These are phyloP conservation scores for Sesamia inferens DNA, from an alignment of 2,888 invertebrate genomes.

Conservation along the genomic window DNA sequence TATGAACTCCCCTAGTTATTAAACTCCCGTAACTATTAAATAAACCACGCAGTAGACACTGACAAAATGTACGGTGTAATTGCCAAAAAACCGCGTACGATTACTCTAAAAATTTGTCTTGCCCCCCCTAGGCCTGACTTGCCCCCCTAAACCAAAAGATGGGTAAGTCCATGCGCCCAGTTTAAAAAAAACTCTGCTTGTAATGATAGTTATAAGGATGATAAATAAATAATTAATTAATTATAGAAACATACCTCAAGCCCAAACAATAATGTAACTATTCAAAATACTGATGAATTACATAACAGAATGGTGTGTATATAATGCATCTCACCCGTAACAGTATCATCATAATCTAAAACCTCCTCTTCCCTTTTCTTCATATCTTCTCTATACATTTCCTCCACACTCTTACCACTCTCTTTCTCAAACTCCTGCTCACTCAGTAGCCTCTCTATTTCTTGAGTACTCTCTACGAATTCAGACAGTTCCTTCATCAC, in stretches of 20 bases:
- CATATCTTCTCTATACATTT: conserved; percentile 88
- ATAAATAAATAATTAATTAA: too few species aligned
- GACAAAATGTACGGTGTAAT: too few species aligned
- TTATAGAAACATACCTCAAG: background rate
- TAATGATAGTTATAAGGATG: too few species aligned
- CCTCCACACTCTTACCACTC: conserved; percentile 81
- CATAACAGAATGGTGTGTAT: background rate
- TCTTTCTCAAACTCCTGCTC: conserved; percentile 78
- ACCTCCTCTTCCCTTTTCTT: conserved; percentile 77
- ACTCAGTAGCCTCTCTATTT: conserved; percentile 76
- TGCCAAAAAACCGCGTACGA: too few species aligned
- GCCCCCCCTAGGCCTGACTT: too few species aligned
- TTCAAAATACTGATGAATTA: background rate
- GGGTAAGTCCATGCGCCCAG: too few species aligned
- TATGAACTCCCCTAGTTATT: too few species aligned
- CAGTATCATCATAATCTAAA: conserved; percentile 80
- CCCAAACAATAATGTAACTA: background rate
- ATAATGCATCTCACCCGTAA: conserved; percentile 71
- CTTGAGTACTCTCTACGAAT: conserved; percentile 77
- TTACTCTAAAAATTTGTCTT: too few species aligned
- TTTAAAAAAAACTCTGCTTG: too few species aligned
- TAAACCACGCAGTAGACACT: too few species aligned
- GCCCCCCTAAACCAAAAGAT: too few species aligned
- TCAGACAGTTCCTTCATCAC: conserved; percentile 81
- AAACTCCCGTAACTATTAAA: too few species aligned